These are phyloP conservation scores for Drosophila vallismaia DNA, from an alignment of 2,888 invertebrate genomes.

Conservation along the genomic window DNA sequence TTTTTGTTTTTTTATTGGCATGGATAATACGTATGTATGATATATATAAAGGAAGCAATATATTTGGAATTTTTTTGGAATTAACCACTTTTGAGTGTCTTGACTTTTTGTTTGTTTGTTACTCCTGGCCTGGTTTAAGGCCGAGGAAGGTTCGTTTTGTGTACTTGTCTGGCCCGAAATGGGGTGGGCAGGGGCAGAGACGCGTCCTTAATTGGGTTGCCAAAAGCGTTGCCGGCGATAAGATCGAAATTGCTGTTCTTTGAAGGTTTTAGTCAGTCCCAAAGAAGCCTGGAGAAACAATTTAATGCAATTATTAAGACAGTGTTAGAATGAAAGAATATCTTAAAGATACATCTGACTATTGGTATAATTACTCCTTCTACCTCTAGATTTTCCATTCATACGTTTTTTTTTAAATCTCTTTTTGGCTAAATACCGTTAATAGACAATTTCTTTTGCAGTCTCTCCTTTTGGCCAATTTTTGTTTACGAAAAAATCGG, in stretches of 20 bases:
- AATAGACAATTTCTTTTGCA: conserved; percentile 41
- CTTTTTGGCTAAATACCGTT: conserved; percentile 64
- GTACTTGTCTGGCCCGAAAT: not conserved
- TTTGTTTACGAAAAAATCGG: conserved; percentile 54
- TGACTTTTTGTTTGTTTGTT: conserved; percentile 36
- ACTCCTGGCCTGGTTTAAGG: conserved; percentile 42
- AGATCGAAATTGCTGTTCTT: conserved; percentile 39
- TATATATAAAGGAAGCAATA: conserved; percentile 47
- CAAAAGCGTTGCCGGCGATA: conserved; percentile 29
- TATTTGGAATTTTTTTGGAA: conserved; percentile 29
- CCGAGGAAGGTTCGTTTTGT: conserved; percentile 18
- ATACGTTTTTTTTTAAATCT: conserved; percentile 7
- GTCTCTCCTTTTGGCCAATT: conserved; percentile 40
- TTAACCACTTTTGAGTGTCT: conserved; percentile 27
- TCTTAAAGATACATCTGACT: too few species aligned
- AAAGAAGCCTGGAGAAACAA: not conserved
- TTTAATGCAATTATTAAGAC: not conserved
- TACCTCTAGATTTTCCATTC: conserved; percentile 9
- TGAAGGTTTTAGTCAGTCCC: not conserved
- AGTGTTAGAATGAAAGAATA: not conserved
- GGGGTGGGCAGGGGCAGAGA: conserved; percentile 27
- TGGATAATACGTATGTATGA: conserved; percentile 38
- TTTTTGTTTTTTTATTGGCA: conserved; percentile 12
- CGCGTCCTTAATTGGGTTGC: conserved; percentile 53
- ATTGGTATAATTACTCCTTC: conserved; percentile 11